Percentiles rank a stretch among this genome's conserved stretches.
Conservation (phyloP, 1,140 invertebrate species). For the Acromyrmex charruanus region DNA sequence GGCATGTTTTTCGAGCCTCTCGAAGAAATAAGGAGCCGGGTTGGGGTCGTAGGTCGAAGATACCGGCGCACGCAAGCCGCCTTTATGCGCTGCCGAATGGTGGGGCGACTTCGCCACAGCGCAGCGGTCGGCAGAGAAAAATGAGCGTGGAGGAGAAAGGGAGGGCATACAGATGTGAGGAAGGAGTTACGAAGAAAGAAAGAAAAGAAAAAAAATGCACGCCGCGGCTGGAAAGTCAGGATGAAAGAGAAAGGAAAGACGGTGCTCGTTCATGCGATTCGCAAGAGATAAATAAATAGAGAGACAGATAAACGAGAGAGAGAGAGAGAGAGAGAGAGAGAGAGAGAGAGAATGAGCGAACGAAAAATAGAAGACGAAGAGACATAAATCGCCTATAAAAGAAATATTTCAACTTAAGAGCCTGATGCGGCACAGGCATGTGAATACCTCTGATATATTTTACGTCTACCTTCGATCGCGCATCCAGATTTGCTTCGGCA, state of each 20-base stretch:
- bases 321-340: no score
- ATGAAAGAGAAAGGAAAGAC: constrained; percentile 39
- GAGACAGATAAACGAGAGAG: not conserved
- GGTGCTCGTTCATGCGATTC: not conserved
- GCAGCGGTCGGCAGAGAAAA: constrained; percentile 66
- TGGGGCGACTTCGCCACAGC: constrained; percentile 18
- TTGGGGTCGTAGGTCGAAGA: constrained; percentile 74
- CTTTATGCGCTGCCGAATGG: constrained; percentile 75
- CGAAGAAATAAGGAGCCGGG: constrained; percentile 74
- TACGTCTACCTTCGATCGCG: constrained; percentile 5
- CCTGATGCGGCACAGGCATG: constrained; percentile 4
- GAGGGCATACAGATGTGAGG: constrained; percentile 41
- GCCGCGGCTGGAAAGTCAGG: constrained; percentile 47
- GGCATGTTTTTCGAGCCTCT: constrained; percentile 77
- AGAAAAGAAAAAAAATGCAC: constrained; percentile 32
- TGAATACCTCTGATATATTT: constrained; percentile 26
- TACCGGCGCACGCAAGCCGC: constrained; percentile 77
- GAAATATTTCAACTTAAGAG: constrained; percentile 39
- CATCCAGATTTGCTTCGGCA: not conserved
- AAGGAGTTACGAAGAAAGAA: constrained; percentile 30
- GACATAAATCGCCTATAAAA: constrained; percentile 13
- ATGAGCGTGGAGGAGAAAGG: constrained; percentile 62
- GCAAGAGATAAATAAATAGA: constrained; percentile 27
- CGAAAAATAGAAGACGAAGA: constrained; percentile 34
- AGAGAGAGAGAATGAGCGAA: no score